Percentiles rank a stretch among this genome's conserved stretches.
Evolutionary conservation across 2,113 vertebrate species (phyloP).

Genomic region (Nymphicus hollandicus): DNA sequence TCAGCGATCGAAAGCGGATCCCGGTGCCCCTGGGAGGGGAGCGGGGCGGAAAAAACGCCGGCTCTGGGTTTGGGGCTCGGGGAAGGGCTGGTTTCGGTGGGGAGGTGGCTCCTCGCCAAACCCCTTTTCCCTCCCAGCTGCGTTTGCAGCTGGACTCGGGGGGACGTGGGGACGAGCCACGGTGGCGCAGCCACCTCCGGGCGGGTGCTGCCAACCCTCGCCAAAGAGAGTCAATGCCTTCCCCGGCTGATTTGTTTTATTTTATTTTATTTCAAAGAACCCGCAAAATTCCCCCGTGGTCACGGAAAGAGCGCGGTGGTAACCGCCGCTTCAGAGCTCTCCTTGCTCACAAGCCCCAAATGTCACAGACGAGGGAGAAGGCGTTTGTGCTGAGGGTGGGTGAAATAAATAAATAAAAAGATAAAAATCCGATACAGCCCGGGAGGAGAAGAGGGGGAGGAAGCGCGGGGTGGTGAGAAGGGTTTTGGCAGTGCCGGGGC

Average conservation of each 20-base stretch:
- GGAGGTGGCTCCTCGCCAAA: background rate
- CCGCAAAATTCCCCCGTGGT: background rate
- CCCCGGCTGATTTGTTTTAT: background rate
- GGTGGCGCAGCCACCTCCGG: background rate
- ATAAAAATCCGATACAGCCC: background rate
- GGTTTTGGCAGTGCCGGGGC: background rate
- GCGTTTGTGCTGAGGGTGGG: background rate
- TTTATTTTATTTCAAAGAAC: background rate
- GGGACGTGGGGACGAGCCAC: background rate
- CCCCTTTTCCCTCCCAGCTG: background rate
- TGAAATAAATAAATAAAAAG: background rate
- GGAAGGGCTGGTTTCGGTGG: background rate
- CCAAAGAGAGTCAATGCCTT: background rate
- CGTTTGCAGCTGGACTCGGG: background rate
- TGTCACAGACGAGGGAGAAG: background rate
- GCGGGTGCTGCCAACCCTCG: background rate
- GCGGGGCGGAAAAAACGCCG: background rate
- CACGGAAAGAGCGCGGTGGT: background rate
- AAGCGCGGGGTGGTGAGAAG: background rate
- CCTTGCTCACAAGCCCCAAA: background rate
- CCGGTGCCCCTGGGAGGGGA: background rate
- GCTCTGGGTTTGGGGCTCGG: background rate
- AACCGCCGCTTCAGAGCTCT: background rate
- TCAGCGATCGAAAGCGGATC: background rate
- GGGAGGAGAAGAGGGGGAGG: background rate